Evolutionary conservation across 2,113 vertebrate species (phyloP).

Genomic region (Naja naja): DNA sequence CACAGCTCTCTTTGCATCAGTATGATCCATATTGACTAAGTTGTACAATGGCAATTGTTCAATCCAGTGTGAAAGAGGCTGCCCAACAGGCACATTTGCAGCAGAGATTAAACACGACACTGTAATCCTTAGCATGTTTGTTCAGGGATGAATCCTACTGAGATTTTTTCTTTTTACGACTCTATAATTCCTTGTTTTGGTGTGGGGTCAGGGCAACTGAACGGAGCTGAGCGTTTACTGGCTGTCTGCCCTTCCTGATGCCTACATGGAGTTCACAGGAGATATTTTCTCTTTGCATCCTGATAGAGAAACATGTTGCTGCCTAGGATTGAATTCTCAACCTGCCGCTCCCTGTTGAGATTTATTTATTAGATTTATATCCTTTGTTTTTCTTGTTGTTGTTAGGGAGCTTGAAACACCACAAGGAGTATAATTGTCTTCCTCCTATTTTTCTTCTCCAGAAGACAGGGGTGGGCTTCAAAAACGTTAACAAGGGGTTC

Average conservation of each 20-base stretch:
- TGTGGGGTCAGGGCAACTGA: not conserved
- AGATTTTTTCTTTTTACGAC: not conserved
- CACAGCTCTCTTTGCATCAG: not conserved
- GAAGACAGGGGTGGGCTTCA: no score
- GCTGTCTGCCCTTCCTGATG: not conserved
- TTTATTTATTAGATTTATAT: not conserved
- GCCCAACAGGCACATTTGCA: not conserved
- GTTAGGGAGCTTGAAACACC: not conserved
- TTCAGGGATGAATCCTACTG: not conserved
- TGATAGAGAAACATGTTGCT: not conserved
- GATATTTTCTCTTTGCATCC: not conserved
- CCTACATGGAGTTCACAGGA: not conserved
- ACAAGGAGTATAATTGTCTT: not conserved
- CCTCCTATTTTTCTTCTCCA: not conserved
- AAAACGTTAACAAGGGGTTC: no score
- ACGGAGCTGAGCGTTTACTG: not conserved
- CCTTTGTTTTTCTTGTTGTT: not conserved
- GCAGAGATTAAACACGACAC: not conserved
- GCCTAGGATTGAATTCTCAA: not conserved
- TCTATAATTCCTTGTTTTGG: not conserved
- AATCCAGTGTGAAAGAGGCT: not conserved
- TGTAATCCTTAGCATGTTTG: not conserved
- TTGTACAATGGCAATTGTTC: not conserved
- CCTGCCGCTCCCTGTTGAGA: not conserved
- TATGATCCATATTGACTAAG: not conserved